Conservation (phyloP, 2,113 vertebrate genomes). For the Sula dactylatra region DNA sequence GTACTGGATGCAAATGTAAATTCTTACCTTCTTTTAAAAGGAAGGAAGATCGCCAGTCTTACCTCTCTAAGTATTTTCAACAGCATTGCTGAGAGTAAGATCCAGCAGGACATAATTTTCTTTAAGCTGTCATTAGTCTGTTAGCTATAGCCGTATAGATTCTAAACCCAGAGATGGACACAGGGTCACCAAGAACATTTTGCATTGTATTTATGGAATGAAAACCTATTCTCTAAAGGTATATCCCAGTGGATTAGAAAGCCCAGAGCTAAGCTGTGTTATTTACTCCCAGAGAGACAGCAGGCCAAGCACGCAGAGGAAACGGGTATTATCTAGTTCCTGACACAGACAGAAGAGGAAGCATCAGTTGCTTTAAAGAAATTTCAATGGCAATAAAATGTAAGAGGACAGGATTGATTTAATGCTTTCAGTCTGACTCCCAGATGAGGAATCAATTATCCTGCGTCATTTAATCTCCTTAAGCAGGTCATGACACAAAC, state of each 20-base stretch:
- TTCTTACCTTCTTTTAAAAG: background rate
- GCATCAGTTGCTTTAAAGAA: conserved; percentile 2
- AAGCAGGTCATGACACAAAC: conserved; percentile 39
- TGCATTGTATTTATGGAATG: background rate
- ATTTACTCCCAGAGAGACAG: background rate
- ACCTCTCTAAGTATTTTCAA: background rate
- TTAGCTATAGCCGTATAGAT: background rate
- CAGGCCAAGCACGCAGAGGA: background rate
- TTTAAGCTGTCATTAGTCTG: background rate
- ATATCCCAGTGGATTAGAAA: background rate
- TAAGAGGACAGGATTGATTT: conserved; percentile 41
- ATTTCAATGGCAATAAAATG: conserved; percentile 1
- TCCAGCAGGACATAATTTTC: background rate
- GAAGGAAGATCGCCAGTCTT: background rate
- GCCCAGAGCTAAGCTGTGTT: background rate
- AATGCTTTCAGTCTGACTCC: conserved; percentile 43
- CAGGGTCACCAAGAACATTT: background rate
- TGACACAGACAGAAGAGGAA: background rate
- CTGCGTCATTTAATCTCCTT: conserved; percentile 56
- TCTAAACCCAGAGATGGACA: background rate
- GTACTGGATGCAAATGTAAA: background rate
- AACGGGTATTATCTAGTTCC: background rate
- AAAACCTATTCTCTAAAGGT: background rate
- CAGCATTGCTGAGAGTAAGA: background rate
- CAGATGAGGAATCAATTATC: conserved; percentile 62